Evolutionary conservation across 1,140 invertebrate species (phyloP).

Genomic region (Adelges cooleyi): DNA sequence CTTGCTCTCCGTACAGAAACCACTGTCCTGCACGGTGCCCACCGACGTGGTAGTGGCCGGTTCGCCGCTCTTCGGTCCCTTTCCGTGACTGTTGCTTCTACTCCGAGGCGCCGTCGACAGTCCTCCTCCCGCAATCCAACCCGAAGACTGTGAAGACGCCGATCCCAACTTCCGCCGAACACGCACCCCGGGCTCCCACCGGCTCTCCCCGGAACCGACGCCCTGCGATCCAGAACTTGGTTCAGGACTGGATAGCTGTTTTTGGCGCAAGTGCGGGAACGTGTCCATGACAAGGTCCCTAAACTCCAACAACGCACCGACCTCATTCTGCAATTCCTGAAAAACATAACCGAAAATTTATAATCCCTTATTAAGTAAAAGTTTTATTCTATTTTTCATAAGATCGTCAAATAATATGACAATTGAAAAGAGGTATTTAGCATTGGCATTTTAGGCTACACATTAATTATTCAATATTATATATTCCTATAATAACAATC

Average conservation of each 20-base stretch:
- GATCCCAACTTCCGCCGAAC: conserved; percentile 52
- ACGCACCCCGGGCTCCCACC: conserved; percentile 67
- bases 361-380: too few relatives aligned
- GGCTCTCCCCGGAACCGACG: conserved; percentile 35
- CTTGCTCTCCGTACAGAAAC: conserved; percentile 70
- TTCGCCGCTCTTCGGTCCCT: conserved; percentile 42
- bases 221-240: conserved; percentile 21
- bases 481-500: too few relatives aligned
- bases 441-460: too few relatives aligned
- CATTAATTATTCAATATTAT: too few relatives aligned
- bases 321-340: conserved; percentile 79
- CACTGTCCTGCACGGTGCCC: conserved; percentile 65
- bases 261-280: conserved; percentile 73
- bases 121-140: conserved; percentile 33
- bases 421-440: too few relatives aligned
- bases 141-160: conserved; percentile 37
- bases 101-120: conserved; percentile 44
- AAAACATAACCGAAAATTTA: not conserved
- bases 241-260: conserved; percentile 47
- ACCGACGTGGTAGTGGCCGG: conserved; percentile 36
- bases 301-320: conserved; percentile 75
- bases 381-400: too few relatives aligned
- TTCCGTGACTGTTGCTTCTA: conserved; percentile 52
- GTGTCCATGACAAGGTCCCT: conserved; percentile 82
- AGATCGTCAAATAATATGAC: too few relatives aligned